A percentile compares a stretch with the other conserved stretches of the same genome.
phyloP scores from a whole-genome alignment of 2,888 invertebrate species.

The Tholera decimalis region DNA sequence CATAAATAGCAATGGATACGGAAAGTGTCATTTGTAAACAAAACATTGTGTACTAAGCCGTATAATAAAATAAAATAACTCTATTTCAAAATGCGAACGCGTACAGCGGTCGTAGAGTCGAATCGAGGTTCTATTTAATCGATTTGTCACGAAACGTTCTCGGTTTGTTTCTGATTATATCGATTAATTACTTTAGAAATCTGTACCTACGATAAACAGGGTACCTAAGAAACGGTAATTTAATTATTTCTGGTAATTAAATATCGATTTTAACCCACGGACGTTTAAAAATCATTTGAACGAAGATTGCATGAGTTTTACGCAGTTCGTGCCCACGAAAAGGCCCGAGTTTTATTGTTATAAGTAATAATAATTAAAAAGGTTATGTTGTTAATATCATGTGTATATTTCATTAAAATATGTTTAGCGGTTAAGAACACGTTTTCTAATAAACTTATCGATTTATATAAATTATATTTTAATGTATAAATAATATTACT shows the following conservation, averaged over 20 bases:
- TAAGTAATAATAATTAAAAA: constrained; percentile 41
- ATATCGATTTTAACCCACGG: constrained; percentile 55
- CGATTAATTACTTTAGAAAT: constrained; percentile 57
- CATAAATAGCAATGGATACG: constrained; percentile 17
- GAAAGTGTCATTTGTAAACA: constrained; percentile 23
- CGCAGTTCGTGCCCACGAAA: constrained; percentile 21
- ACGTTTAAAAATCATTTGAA: constrained; percentile 30
- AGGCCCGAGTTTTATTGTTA: constrained; percentile 45
- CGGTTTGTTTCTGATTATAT: constrained; percentile 53
- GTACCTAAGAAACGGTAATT: constrained; percentile 62
- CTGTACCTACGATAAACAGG: constrained; percentile 62
- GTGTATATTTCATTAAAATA: constrained; percentile 63
- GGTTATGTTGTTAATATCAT: constrained; percentile 59
- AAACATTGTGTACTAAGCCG: constrained; percentile 37
- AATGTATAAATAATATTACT: not conserved
- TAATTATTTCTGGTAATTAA: constrained; percentile 61
- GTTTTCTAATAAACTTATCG: constrained; percentile 50
- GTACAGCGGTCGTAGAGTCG: constrained; percentile 69
- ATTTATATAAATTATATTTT: not conserved
- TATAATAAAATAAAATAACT: constrained; percentile 40
- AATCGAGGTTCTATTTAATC: constrained; percentile 71
- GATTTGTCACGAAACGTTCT: constrained; percentile 74
- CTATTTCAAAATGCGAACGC: constrained; percentile 51
- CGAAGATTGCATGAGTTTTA: constrained; percentile 43
- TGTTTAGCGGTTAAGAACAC: constrained; percentile 39